A percentile compares a stretch with the other conserved stretches of the same genome.
Conservation (phyloP, 2,113 vertebrate species). For the Gallinago media region DNA sequence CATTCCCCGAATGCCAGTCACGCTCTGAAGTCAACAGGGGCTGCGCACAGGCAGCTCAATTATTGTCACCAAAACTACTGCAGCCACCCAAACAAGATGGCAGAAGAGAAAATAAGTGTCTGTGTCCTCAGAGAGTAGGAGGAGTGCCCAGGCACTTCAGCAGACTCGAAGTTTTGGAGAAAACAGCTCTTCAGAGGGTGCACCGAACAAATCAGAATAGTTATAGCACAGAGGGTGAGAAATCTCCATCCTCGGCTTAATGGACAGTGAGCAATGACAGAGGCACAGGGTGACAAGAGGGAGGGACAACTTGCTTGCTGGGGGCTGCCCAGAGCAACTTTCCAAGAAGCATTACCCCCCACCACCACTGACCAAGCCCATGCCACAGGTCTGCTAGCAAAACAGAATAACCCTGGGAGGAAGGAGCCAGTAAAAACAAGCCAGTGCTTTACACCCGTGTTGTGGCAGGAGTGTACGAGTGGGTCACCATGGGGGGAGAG, state of each 20-base stretch:
- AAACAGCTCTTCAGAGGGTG: neutral
- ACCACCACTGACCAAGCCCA: neutral
- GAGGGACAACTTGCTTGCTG: neutral
- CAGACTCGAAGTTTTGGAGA: neutral
- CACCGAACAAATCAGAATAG: neutral
- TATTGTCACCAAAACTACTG: neutral
- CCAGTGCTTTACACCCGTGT: neutral
- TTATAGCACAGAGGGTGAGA: neutral
- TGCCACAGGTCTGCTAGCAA: neutral
- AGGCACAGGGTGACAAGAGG: neutral
- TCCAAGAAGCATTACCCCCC: fast-evolving
- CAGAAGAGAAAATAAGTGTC: neutral
- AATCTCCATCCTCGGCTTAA: neutral
- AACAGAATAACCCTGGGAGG: neutral
- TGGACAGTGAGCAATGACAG: neutral
- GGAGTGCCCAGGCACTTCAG: neutral
- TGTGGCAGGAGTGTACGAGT: neutral
- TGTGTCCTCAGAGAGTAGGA: neutral
- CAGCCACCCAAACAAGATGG: neutral
- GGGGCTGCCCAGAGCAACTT: neutral
- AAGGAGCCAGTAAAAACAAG: neutral
- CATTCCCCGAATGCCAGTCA: neutral
- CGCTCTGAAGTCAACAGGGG: neutral
- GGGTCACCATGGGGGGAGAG: neutral
- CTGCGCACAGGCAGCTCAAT: neutral